A percentile compares a stretch with the other conserved stretches of the same genome.
Conservation (phyloP, 1,140 invertebrate genomes). For the Pseudachorutes palmiensis region DNA sequence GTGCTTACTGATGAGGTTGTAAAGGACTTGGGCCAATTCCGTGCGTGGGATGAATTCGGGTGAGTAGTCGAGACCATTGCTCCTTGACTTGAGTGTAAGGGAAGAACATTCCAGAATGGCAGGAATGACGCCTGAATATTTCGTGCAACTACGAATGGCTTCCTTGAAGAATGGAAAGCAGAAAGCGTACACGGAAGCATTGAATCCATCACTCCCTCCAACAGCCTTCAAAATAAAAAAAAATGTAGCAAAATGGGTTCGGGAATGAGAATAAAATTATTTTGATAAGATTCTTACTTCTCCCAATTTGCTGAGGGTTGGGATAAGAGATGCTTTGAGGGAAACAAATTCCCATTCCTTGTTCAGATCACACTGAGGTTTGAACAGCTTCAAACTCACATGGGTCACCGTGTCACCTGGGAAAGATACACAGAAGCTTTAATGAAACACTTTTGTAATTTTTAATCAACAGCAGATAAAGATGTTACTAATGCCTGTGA, state of each 20-base stretch:
- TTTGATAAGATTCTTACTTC: slow-evolving; percentile 8
- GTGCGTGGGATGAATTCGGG: slow-evolving; percentile 59
- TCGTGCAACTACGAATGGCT: slow-evolving; percentile 41
- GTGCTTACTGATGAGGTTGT: slow-evolving; percentile 67
- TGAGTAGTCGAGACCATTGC: not conserved
- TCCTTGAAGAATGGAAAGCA: slow-evolving; percentile 68
- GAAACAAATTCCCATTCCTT: slow-evolving; percentile 67
- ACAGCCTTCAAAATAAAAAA: slow-evolving; percentile 12
- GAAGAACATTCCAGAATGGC: slow-evolving; percentile 61
- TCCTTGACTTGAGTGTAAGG: slow-evolving; percentile 58
- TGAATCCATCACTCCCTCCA: slow-evolving; percentile 44
- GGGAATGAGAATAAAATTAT: not conserved
- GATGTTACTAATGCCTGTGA: too few relatives aligned
- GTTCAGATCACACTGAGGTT: slow-evolving; percentile 70
- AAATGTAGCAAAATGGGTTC: not conserved
- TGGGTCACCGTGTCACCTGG: slow-evolving; percentile 55
- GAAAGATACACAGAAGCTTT: not conserved
- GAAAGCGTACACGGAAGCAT: slow-evolving; percentile 69
- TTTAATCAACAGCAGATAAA: not conserved
- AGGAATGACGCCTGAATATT: slow-evolving; percentile 33
- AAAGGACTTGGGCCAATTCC: slow-evolving; percentile 69
- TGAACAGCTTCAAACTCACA: slow-evolving; percentile 58
- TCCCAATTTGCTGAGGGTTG: slow-evolving; percentile 48
- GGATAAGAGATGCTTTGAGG: slow-evolving; percentile 50
- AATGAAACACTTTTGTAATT: not conserved